A percentile compares a stretch with the other conserved stretches of the same genome.
phyloP scores from a whole-genome alignment of 2,888 invertebrate genomes.

The Chalcosyrphus nemorum region DNA sequence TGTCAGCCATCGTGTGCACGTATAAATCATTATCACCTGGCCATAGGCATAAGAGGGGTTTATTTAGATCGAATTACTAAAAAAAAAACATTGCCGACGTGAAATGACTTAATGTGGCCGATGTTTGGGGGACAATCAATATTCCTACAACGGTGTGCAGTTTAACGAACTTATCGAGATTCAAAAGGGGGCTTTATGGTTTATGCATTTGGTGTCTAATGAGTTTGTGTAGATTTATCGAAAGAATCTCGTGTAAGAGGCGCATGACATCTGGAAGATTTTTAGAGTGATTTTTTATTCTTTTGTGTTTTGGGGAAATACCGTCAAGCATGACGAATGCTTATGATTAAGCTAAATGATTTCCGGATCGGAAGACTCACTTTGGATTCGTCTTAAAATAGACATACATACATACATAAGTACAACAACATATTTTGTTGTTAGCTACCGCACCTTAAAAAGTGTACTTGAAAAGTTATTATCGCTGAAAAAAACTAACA shows the following conservation, averaged over 20 bases:
- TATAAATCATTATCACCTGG: constrained; percentile 39
- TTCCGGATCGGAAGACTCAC: background rate
- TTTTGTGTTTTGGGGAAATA: background rate
- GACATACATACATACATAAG: too few relatives aligned
- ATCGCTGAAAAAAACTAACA: too few relatives aligned
- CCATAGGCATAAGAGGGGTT: background rate
- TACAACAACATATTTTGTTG: too few relatives aligned
- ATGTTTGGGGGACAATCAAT: background rate
- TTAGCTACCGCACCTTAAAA: too few relatives aligned
- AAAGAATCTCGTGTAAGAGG: background rate
- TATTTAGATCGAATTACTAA: constrained; percentile 13
- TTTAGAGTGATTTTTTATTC: background rate
- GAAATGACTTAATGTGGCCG: constrained; percentile 19
- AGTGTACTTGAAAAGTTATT: too few relatives aligned
- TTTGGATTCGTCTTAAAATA: background rate
- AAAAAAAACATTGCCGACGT: constrained; percentile 21
- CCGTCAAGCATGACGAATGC: background rate
- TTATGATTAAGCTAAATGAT: background rate
- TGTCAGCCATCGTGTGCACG: constrained; percentile 37
- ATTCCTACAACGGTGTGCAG: background rate
- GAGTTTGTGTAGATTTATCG: background rate
- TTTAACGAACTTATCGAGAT: constrained; percentile 55
- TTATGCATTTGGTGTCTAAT: background rate
- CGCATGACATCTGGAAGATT: background rate
- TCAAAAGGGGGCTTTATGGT: background rate